Evolutionary conservation across 2,888 invertebrate species (phyloP).

Genomic region (Furcula furcula): DNA sequence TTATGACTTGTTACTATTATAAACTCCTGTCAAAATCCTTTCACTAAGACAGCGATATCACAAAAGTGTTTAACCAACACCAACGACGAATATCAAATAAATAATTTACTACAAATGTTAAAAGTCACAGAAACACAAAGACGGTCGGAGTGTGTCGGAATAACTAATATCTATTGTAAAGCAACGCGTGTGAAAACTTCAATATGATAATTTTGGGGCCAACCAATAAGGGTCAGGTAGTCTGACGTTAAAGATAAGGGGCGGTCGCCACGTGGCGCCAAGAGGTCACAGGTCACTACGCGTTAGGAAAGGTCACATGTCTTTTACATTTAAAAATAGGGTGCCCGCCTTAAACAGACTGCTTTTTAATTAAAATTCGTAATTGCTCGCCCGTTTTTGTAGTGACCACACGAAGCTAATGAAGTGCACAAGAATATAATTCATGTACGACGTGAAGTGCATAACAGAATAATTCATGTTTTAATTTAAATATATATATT

Average conservation of each 20-base stretch:
- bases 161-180: conserved; percentile 18
- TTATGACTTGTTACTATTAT: too few relatives aligned
- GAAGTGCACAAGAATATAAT: too few relatives aligned
- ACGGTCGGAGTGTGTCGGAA: conserved; percentile 35
- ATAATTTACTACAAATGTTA: not conserved
- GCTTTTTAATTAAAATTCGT: conserved; percentile 36
- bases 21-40: too few relatives aligned
- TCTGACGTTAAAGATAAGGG: conserved; percentile 33
- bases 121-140: not conserved
- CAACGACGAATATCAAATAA: too few relatives aligned
- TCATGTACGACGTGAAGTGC: too few relatives aligned
- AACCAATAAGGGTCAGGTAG: conserved; percentile 48
- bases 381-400: conserved; percentile 20
- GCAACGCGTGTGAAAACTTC: conserved; percentile 48
- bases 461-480: too few relatives aligned
- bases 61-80: too few relatives aligned
- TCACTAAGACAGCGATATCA: too few relatives aligned
- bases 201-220: conserved; percentile 44
- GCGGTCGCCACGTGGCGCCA: conserved; percentile 62
- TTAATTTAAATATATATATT: too few relatives aligned
- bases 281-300: conserved; percentile 61
- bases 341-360: too few relatives aligned
- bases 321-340: conserved; percentile 40
- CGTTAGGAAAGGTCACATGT: conserved; percentile 54
- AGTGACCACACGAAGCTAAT: too few relatives aligned